Base-by-base conservation (phyloP, 1,140 invertebrate species). In the Penaeus chinensis region DNA sequence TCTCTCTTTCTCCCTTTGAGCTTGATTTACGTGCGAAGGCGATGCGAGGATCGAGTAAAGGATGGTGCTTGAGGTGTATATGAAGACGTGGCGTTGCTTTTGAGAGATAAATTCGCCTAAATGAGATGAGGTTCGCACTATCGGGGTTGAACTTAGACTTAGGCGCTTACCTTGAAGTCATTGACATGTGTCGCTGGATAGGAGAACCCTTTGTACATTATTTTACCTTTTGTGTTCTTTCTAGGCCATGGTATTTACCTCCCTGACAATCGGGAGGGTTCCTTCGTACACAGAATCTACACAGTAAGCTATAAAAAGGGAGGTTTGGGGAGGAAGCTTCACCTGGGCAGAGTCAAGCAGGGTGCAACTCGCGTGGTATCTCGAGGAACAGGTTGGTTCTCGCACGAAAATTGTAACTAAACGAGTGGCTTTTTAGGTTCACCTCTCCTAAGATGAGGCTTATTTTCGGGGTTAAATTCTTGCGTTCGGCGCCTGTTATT, bases 381-480 rank as follows among this genome's bases (percentile, higher is more conserved):
- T 82, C 66, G 24, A 27, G 61, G 63, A 87, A 87, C 86, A 87
- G 86, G 86, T 87, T 87, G 86, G 74, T 79, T 77, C 80, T 76
- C 86, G 80, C 86, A 87, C 86, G 86, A 87, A 87, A 87, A 87
- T 87, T 83, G 86, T 87, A 87, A 78, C 86, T 81, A 77, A 82
- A 47, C 27, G 47, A 47, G 47, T 62, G 61, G 85, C 63, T 63
- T 63, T 66, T 82, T 42, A 27, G 71, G 32, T 77, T 77, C 42
- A 74, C 62, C 47, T 42, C n/a, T 60, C 60, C 63, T 69, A 63
- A 27, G 47, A 60, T 11, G 65, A 47, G 62, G 20, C 65, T 54
- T 85, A 61, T 85, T 76, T 22, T 32, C 16, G 13, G 2, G 47
- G 61, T 0, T 42, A 42, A 47, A 66, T 81, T 63, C 24, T n/a